phyloP scores from a whole-genome alignment of 2,797 vertebrate species.

The Crypturellus tataupa region DNA sequence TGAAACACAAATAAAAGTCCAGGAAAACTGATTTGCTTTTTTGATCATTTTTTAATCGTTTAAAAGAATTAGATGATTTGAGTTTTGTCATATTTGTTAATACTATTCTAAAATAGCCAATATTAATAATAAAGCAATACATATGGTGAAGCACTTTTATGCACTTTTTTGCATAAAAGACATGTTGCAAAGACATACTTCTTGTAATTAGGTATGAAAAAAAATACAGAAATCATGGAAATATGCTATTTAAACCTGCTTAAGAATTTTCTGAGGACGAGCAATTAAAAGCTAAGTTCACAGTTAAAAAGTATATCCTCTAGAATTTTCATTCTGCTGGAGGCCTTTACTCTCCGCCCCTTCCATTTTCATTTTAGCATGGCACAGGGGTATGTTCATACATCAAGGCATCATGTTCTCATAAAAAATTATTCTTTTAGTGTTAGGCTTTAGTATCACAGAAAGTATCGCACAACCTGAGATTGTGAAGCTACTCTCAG shows the following conservation, averaged over 20 bases:
- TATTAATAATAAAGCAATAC: neutral
- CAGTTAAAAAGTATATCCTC: neutral
- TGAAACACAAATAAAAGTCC: neutral
- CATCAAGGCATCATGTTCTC: neutral
- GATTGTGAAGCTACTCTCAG: too few species aligned
- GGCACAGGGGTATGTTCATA: fast-evolving
- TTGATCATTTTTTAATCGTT: neutral
- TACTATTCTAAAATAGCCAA: neutral
- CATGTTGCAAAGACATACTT: neutral
- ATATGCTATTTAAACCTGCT: neutral
- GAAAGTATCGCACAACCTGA: too few species aligned
- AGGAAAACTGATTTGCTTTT: neutral
- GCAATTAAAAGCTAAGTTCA: neutral
- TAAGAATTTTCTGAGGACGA: neutral
- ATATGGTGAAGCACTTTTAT: neutral
- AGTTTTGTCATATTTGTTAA: neutral
- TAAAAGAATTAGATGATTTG: neutral
- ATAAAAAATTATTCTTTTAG: fast-evolving
- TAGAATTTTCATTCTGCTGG: neutral
- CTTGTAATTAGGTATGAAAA: neutral
- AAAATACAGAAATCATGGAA: neutral
- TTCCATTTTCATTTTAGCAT: neutral
- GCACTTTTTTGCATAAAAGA: too few species aligned
- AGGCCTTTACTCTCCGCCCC: neutral
- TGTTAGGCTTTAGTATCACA: neutral